Percentiles rank a stretch among this genome's conserved stretches.
phyloP scores from a whole-genome alignment of 2,888 invertebrate species.

The Drosophila niveifrons region DNA sequence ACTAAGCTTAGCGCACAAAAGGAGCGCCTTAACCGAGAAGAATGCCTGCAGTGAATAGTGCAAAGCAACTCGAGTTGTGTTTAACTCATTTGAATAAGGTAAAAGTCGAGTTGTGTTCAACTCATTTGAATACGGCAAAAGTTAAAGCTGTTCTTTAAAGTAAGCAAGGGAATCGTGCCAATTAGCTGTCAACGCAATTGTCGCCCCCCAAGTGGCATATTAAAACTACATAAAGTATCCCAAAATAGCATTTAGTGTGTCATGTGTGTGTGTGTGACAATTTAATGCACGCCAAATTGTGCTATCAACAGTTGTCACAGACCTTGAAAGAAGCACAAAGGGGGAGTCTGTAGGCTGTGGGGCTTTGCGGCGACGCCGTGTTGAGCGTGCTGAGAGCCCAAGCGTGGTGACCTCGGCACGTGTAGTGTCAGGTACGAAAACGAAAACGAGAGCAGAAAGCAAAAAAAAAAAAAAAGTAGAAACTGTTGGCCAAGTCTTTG shows the following conservation, averaged over 20 bases:
- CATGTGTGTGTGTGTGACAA: conserved; percentile 18
- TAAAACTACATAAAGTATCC: conserved; percentile 14
- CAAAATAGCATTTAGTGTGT: conserved; percentile 20
- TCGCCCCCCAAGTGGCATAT: conserved; percentile 6
- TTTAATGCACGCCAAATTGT: conserved; percentile 22
- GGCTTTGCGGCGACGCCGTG: too few species aligned
- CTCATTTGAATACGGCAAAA: not conserved
- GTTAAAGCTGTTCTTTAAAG: not conserved
- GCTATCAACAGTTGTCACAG: conserved; percentile 31
- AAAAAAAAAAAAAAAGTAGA: conserved; percentile 17
- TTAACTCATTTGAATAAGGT: too few species aligned
- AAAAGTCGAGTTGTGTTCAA: not conserved
- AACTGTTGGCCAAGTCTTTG: conserved; percentile 12
- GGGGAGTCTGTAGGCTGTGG: not conserved
- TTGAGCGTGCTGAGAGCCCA: conserved; percentile 7
- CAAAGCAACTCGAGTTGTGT: too few species aligned
- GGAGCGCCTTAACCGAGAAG: not conserved
- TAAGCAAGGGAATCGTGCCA: not conserved
- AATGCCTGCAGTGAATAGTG: not conserved
- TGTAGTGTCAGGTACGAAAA: conserved; percentile 26
- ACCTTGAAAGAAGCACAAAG: not conserved
- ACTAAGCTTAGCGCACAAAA: not conserved
- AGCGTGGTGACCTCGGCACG: conserved; percentile 48
- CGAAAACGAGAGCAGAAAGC: not conserved
- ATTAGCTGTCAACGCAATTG: not conserved